phyloP scores from a whole-genome alignment of 2,888 invertebrate genomes.

The Hermaeophaga mercurialis region DNA sequence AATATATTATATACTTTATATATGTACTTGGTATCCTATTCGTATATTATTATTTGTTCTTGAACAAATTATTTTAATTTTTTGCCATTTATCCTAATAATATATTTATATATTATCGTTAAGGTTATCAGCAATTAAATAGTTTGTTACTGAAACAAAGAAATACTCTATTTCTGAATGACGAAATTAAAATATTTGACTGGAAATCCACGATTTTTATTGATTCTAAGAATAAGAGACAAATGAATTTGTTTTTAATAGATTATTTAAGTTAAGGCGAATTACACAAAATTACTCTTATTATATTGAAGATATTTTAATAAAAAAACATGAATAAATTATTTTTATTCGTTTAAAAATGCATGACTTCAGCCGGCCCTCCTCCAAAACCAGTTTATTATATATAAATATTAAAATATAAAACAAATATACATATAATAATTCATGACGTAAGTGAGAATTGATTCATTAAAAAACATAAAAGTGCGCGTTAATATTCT shows the following conservation, averaged over 20 bases:
- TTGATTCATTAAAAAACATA: neutral
- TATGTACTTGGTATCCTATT: too few relatives aligned
- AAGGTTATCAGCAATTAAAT: neutral
- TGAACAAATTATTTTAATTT: too few relatives aligned
- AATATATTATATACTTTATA: too few relatives aligned
- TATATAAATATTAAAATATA: neutral
- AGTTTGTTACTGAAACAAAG: neutral
- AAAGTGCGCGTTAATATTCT: neutral
- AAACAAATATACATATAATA: too few relatives aligned
- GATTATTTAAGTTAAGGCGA: neutral
- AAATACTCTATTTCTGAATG: neutral
- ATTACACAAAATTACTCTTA: neutral
- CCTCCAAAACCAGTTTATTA: constrained; percentile 3
- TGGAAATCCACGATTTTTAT: neutral
- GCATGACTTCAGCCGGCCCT: neutral
- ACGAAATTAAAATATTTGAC: neutral
- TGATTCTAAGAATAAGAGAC: neutral
- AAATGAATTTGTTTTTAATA: neutral
- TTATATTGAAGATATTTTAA: neutral
- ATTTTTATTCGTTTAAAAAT: neutral
- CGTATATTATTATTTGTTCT: too few relatives aligned
- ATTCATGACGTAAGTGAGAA: neutral
- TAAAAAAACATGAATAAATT: neutral
- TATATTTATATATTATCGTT: neutral
- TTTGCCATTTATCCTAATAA: too few relatives aligned